These are phyloP conservation scores for Anthoscopus minutus DNA, from an alignment of 2,113 vertebrate species.

Conservation along the genomic window DNA sequence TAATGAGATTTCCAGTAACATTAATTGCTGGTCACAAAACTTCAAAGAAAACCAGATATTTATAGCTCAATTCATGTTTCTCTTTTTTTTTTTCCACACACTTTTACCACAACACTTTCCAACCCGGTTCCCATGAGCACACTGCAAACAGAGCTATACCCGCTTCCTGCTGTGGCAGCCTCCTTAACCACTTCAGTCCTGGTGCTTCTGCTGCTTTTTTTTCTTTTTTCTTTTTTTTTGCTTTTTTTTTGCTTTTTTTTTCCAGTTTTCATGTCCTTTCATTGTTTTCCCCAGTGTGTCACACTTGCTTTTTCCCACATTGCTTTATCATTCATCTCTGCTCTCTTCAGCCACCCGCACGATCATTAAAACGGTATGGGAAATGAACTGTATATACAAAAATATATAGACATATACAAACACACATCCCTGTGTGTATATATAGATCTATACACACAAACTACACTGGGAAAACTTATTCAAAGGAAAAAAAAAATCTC, in stretches of 20 bases:
- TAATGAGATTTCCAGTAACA: slow-evolving; percentile 76
- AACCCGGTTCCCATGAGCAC: slow-evolving; percentile 71
- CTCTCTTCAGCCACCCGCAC: slow-evolving; percentile 44
- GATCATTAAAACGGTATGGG: neutral
- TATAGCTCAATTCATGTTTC: slow-evolving; percentile 72
- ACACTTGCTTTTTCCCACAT: slow-evolving; percentile 61
- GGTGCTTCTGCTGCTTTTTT: neutral
- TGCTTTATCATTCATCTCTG: slow-evolving; percentile 59
- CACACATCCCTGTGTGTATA: neutral
- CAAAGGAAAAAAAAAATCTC: neutral
- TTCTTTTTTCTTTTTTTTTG: neutral
- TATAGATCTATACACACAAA: neutral
- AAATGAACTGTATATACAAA: neutral
- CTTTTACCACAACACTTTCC: slow-evolving; percentile 80
- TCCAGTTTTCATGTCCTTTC: slow-evolving; percentile 61
- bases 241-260: neutral
- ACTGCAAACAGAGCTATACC: slow-evolving; percentile 69
- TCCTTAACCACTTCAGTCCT: slow-evolving; percentile 70
- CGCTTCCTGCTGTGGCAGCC: slow-evolving; percentile 74
- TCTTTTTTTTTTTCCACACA: slow-evolving; percentile 58
- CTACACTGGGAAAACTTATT: neutral
- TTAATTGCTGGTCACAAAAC: slow-evolving; percentile 74
- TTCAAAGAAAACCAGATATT: slow-evolving; percentile 77
- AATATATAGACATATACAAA: neutral
- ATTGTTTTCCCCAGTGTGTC: slow-evolving; percentile 64